Conservation (phyloP, 1,140 invertebrate species). For the Cydia pomonella region DNA sequence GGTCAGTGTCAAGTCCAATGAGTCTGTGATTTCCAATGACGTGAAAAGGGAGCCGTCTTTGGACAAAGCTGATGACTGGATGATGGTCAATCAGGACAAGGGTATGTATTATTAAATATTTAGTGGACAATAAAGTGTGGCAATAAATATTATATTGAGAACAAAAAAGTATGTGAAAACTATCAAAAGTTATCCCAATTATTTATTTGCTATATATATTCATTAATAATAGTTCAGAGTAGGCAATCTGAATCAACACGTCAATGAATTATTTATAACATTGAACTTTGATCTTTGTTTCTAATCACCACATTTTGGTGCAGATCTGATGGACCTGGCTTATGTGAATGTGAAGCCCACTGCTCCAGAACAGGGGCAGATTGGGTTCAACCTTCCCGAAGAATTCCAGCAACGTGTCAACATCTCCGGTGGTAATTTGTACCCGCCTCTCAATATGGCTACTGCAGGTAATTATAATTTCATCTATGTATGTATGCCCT, state of each 20-base stretch:
- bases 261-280: not conserved
- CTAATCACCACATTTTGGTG: slow-evolving; percentile 29
- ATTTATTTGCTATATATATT: too few relatives aligned
- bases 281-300: not conserved
- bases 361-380: slow-evolving; percentile 40
- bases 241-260: not conserved
- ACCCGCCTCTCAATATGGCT: slow-evolving; percentile 61
- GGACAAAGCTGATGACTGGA: slow-evolving; percentile 69
- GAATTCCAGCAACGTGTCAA: slow-evolving; percentile 61
- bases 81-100: slow-evolving; percentile 69
- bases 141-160: too few relatives aligned
- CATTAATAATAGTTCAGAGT: too few relatives aligned
- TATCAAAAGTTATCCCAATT: too few relatives aligned
- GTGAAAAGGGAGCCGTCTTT: slow-evolving; percentile 55
- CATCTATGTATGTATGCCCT: too few relatives aligned
- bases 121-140: not conserved
- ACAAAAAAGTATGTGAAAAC: too few relatives aligned
- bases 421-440: slow-evolving; percentile 53
- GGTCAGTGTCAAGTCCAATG: slow-evolving; percentile 44
- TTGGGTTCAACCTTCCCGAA: slow-evolving; percentile 65
- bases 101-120: slow-evolving; percentile 44
- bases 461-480: slow-evolving; percentile 60
- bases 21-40: slow-evolving; percentile 38
- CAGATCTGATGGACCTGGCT: slow-evolving; percentile 60
- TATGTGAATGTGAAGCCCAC: slow-evolving; percentile 41